Evolutionary conservation across 2,113 vertebrate genomes (phyloP), one percentile per base, ranked within the genome.

Genomic region (Tursiops truncatus): DNA sequence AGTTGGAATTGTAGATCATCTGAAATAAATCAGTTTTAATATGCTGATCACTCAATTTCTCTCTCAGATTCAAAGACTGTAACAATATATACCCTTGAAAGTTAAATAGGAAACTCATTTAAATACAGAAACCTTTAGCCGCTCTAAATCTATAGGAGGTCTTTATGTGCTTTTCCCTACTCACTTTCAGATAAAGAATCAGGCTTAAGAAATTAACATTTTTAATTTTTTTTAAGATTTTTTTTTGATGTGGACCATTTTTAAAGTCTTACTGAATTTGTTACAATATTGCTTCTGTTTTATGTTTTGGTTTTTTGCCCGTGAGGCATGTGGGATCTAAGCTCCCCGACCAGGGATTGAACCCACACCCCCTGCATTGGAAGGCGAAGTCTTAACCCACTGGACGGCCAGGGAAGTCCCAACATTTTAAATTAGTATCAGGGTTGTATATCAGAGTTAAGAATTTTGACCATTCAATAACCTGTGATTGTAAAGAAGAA

Each of bases 21-120:
- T 71, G 62, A 97, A 63, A 63, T 91, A 94, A 89, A 44, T 77
- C 60, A 31, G 26, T 77, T 89, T 76, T 71, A 84, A 76, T 94
- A 70, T 28, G 18, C 28, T 84, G 58, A 85, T 67, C 18, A 83
- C 47, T 86, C 7, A 36, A 12, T 74, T 93, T 91, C 20, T 93
- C 31, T 92, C 70, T 77, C 31, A 87, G 79, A 93, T 68, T 93
- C 26, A 36, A 97, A 90, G 41, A 25, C 12, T 62, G 13, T 94
- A 77, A 56, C 80, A 82, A 9, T 80, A 25, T 56, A 79, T 56
- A 36, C 12, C 33, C 50, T 56, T n/a, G 9, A 56, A n/a, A 56
- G 77, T 58, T 44, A 20, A 60, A 62, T 58, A 71, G 67, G 68
- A 77, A 93, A 63, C 31, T 93, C 53, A 58, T 10, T 93, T 89